Percentiles rank a stretch among this genome's conserved stretches.
Evolutionary conservation across 2,797 vertebrate genomes (phyloP).

Genomic region (Ambastaia sidthimunki): DNA sequence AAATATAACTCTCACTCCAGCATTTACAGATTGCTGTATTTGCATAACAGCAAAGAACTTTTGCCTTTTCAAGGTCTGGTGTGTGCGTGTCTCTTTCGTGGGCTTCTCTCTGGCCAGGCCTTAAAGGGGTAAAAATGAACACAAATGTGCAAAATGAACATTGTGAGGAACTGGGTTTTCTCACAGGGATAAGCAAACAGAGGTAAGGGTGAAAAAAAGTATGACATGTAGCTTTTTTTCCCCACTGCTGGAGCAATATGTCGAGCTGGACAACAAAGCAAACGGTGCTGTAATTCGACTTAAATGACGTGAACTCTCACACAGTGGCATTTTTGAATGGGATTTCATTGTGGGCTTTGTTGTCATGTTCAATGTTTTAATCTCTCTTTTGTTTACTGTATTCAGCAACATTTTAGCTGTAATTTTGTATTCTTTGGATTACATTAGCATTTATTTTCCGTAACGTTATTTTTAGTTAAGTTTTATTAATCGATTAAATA

Average conservation of each 20-base stretch:
- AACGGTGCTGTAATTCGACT: constrained; percentile 58
- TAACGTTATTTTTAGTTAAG: not conserved
- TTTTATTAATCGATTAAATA: not conserved
- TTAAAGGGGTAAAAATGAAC: constrained; percentile 71
- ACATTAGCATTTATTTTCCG: constrained; percentile 2
- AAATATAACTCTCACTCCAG: constrained; percentile 93
- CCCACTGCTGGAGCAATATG: constrained; percentile 58
- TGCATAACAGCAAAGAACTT: constrained; percentile 95
- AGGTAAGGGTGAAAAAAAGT: constrained; percentile 52
- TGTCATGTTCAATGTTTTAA: constrained; percentile 10
- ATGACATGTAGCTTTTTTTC: constrained; percentile 63
- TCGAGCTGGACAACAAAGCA: constrained; percentile 49
- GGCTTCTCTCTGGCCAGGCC: constrained; percentile 65
- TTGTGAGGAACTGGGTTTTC: constrained; percentile 73
- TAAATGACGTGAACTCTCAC: constrained; percentile 63
- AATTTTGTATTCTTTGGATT: constrained; percentile 24
- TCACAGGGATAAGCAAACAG: constrained; percentile 78
- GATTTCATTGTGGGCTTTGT: constrained; percentile 42
- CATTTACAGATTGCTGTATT: constrained; percentile 87
- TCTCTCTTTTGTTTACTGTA: constrained; percentile 25
- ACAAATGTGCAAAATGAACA: constrained; percentile 76
- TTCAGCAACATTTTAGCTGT: constrained; percentile 8
- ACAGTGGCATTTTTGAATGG: constrained; percentile 52
- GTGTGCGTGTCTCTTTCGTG: constrained; percentile 55
- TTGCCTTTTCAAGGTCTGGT: constrained; percentile 76